Evolutionary conservation across 2,888 invertebrate species (phyloP).

Genomic region (Lacanobia oleracea): DNA sequence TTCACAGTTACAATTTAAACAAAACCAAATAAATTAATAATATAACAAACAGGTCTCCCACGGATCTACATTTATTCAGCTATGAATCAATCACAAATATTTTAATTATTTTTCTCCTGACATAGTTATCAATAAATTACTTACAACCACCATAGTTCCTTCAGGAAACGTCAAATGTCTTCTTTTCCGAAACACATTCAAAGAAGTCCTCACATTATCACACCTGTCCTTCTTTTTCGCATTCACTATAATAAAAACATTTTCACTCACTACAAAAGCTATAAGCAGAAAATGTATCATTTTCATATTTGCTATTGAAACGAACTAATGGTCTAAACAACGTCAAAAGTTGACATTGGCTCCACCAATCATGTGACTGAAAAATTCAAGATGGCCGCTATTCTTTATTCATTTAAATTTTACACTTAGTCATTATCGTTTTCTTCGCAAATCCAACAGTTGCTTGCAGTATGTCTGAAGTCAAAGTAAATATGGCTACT

Average conservation of each 20-base stretch:
- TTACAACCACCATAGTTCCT: constrained; percentile 80
- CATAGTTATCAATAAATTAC: constrained; percentile 55
- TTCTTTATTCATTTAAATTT: constrained; percentile 26
- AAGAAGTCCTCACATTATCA: constrained; percentile 79
- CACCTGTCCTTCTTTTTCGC: constrained; percentile 67
- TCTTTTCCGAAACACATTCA: constrained; percentile 77
- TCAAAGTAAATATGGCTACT: constrained; percentile 28
- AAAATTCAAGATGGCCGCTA: constrained; percentile 32
- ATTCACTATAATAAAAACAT: constrained; percentile 10
- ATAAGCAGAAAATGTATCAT: constrained; percentile 51
- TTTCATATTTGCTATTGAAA: constrained; percentile 50
- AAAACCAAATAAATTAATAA: neutral
- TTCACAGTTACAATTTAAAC: no score
- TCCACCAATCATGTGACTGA: constrained; percentile 30
- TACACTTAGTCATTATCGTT: neutral
- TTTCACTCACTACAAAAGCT: constrained; percentile 61
- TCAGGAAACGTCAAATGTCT: constrained; percentile 83
- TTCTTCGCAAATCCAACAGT: neutral
- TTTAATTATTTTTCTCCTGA: neutral
- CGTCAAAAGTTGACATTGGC: constrained; percentile 16
- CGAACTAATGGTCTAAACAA: constrained; percentile 29
- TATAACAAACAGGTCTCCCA: neutral
- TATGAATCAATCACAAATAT: neutral
- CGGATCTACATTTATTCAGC: neutral
- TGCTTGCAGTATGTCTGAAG: constrained; percentile 4